Evolutionary conservation across 1,140 invertebrate species (phyloP).

Genomic region (Venturia canescens): DNA sequence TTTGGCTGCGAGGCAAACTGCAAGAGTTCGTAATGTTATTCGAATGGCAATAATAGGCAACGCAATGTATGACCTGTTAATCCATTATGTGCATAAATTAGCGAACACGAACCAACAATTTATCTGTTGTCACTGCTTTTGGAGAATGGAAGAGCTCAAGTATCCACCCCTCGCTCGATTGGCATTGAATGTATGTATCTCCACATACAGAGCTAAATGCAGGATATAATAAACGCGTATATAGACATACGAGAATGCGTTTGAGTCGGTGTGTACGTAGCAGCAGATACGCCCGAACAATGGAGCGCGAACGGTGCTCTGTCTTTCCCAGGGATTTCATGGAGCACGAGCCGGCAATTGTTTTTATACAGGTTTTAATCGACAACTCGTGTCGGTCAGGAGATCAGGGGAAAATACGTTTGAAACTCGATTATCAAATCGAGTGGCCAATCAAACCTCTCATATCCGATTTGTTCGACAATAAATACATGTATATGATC

Average conservation of each 20-base stretch:
- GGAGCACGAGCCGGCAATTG: constrained; percentile 15
- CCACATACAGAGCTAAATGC: not conserved
- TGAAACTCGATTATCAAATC: constrained; percentile 63
- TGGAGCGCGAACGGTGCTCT: not conserved
- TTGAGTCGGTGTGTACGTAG: too few species aligned
- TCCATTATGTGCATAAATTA: not conserved
- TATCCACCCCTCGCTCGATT: not conserved
- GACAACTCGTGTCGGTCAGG: constrained; percentile 52
- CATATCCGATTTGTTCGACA: constrained; percentile 65
- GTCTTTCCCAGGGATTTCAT: not conserved
- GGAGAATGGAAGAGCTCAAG: not conserved
- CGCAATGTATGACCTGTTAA: too few species aligned
- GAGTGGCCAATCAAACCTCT: constrained; percentile 67
- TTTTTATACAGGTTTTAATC: constrained; percentile 56
- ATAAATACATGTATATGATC: constrained; percentile 29
- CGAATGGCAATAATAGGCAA: too few species aligned
- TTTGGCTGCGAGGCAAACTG: too few species aligned
- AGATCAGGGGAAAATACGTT: constrained; percentile 53
- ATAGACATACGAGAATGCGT: not conserved
- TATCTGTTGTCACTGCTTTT: not conserved
- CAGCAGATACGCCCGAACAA: constrained; percentile 12
- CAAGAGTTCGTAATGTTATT: too few species aligned
- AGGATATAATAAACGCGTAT: not conserved
- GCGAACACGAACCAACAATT: constrained; percentile 10
- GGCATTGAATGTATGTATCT: constrained; percentile 2